Evolutionary conservation across 2,888 invertebrate genomes (phyloP).

Genomic region (Trachelus troglodyta): DNA sequence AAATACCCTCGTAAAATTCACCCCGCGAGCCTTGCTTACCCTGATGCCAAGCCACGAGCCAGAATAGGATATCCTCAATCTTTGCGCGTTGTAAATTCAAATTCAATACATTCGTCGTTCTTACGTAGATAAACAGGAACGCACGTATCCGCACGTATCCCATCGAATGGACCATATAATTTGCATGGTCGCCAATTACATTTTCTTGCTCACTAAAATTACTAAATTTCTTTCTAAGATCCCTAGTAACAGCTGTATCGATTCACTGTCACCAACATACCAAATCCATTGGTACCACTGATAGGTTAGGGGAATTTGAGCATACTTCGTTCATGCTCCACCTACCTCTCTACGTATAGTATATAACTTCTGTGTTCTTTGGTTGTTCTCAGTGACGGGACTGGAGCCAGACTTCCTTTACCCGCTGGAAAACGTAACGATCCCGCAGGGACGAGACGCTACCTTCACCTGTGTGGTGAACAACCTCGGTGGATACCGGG

Average conservation of each 20-base stretch:
- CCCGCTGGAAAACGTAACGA: constrained; percentile 85
- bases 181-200: background rate
- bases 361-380: background rate
- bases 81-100: constrained; percentile 42
- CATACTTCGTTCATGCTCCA: accelerated
- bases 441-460: constrained; percentile 85
- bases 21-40: constrained; percentile 41
- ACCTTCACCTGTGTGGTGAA: constrained; percentile 88
- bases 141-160: background rate
- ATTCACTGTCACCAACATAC: too few relatives aligned
- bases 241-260: too few relatives aligned
- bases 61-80: constrained; percentile 30
- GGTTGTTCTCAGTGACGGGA: constrained; percentile 71
- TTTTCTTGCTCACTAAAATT: background rate
- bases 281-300: too few relatives aligned
- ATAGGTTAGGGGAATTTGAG: background rate
- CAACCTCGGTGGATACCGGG: constrained; percentile 81
- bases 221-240: background rate
- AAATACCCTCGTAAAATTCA: constrained; percentile 62
- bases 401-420: constrained; percentile 85
- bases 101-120: constrained; percentile 37
- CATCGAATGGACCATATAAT: background rate
- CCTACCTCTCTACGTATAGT: background rate
- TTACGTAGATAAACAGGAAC: background rate
- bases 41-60: constrained; percentile 32